Base-by-base conservation (phyloP, 2,888 invertebrate species). In the Argyra leucocephala region DNA sequence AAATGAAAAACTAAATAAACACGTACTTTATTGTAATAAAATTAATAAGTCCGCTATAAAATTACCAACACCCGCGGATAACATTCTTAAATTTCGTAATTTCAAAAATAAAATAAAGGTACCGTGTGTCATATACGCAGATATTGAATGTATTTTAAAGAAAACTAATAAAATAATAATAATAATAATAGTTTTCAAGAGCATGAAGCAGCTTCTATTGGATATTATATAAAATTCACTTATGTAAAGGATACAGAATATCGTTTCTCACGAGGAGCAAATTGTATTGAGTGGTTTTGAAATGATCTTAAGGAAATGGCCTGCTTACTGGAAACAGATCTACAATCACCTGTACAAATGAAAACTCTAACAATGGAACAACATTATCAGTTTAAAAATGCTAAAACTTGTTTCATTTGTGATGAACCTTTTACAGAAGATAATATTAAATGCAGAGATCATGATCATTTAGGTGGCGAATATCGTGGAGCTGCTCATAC, bases 211-310 rank as follows among this genome's bases (percentile, higher is more conserved):
- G 4, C 5, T 26, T 26, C 26, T 26, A 26, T 67, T 31, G 60
- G 48, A n/a, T 66, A 64, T 48, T 65, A 65, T 26, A 65, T 65
- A 59, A 63, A 65, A 62, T 65, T 60, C 21, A 22, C 60, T 7
- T 63, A 66, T 15, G 57, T 59, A 6, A 21, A 22, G 4, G 4
- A 18, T 9, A 22, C 21, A 22, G n/a, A 58, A 58, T 58, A 22
- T 58, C 9, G 21, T 22, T 9, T 22, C 4, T 58, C 5, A 18
- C 10, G 22, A 58, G 58, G 58, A 22, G 21, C 3, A 21, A 22
- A 58, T 22, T 58, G 58, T 12, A n/a, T 9, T 58, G 21, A 58
- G 21, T 9, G 10, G n/a, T 58, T 58, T 58, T 18, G 7, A 3
- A 26, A 26, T 26, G 58, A 58, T 6, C 4, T 2, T 5, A 22